Percentiles rank a stretch among this genome's conserved stretches.
phyloP scores from a whole-genome alignment of 2,888 invertebrate genomes.

The Mellilla xanthometata region DNA sequence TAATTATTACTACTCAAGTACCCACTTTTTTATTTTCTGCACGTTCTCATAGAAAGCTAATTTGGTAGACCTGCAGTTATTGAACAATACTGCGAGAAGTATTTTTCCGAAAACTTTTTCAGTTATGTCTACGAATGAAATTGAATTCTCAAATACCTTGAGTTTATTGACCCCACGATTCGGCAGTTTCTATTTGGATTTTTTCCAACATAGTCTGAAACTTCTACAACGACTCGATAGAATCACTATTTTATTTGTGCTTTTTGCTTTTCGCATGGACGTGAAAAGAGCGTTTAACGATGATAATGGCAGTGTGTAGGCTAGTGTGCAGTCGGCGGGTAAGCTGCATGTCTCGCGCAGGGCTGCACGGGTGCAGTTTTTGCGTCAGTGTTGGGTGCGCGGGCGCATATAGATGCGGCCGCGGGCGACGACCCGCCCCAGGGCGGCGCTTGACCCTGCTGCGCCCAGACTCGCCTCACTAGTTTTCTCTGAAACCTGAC shows the following conservation, averaged over 20 bases:
- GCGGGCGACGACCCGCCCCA: constrained; percentile 47
- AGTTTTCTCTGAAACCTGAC: constrained; percentile 22
- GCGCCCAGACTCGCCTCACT: constrained; percentile 22
- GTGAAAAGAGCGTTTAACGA: constrained; percentile 5
- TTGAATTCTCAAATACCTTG: constrained; percentile 5
- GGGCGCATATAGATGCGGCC: constrained; percentile 63
- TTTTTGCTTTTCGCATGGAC: constrained; percentile 11
- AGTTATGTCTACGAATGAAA: not conserved
- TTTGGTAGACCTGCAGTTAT: constrained; percentile 7
- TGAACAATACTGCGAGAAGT: not conserved
- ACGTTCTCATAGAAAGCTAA: constrained; percentile 17
- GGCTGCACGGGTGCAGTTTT: constrained; percentile 47
- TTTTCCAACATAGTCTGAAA: constrained; percentile 9
- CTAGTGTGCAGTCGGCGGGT: constrained; percentile 24
- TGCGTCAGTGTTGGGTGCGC: constrained; percentile 47
- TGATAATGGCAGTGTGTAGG: constrained; percentile 8
- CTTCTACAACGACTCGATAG: constrained; percentile 3
- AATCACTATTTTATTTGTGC: constrained; percentile 9
- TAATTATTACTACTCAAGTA: constrained; percentile 29
- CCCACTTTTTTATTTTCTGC: constrained; percentile 26
- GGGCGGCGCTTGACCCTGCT: constrained; percentile 65
- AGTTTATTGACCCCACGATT: constrained; percentile 16
- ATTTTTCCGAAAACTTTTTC: not conserved
- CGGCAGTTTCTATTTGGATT: constrained; percentile 13
- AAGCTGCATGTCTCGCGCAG: constrained; percentile 10